These are phyloP conservation scores for Boloria euphrosyne DNA, from an alignment of 2,888 invertebrate genomes.

Conservation along the genomic window DNA sequence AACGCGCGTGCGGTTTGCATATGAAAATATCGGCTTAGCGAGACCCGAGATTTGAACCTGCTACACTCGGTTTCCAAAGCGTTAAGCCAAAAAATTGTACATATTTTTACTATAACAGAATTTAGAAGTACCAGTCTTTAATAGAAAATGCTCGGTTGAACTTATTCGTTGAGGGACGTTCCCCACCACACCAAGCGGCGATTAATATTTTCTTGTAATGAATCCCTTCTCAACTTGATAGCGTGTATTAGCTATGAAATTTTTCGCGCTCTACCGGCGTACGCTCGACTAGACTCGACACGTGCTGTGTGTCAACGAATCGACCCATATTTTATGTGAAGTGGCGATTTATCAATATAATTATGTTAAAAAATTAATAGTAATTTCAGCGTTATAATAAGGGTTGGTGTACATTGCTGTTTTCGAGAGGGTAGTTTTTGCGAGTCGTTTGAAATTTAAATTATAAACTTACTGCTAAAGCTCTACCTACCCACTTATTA, in stretches of 20 bases:
- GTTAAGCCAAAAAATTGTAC: no score
- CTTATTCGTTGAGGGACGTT: not conserved
- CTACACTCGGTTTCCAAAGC: no score
- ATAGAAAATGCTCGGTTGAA: no score
- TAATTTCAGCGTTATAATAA: slow-evolving; percentile 8
- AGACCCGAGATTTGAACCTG: no score
- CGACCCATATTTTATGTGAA: not conserved
- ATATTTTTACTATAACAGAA: no score
- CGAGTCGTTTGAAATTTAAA: not conserved
- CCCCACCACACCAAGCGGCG: no score
- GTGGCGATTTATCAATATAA: slow-evolving; percentile 24
- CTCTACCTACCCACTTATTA: no score
- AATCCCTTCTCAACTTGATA: not conserved
- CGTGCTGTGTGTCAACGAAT: slow-evolving; percentile 22
- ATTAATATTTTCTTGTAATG: not conserved
- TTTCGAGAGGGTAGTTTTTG: not conserved
- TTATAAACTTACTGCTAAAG: no score
- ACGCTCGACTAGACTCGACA: slow-evolving; percentile 29
- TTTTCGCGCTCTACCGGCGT: slow-evolving; percentile 18
- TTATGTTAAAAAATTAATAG: slow-evolving; percentile 11
- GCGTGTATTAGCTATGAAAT: not conserved
- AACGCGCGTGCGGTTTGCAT: no score
- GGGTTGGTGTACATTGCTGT: not conserved
- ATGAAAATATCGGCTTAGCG: no score
- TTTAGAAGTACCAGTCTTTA: no score